Evolutionary conservation across 2,888 invertebrate species (phyloP).

Genomic region (Notocelia uddmanniana): DNA sequence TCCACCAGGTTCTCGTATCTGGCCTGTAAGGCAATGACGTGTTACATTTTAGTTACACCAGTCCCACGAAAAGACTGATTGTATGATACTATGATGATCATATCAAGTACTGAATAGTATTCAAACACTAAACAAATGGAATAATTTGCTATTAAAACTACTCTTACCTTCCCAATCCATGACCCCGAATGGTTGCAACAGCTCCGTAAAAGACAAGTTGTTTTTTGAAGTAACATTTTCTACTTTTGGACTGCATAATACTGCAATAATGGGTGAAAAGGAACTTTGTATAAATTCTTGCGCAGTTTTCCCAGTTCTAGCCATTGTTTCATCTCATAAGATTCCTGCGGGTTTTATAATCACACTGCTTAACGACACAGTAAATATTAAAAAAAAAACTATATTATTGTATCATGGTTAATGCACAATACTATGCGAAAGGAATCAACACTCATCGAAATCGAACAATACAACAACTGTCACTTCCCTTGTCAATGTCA

Average conservation of each 20-base stretch:
- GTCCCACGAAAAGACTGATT: neutral
- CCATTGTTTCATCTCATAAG: slow-evolving; percentile 54
- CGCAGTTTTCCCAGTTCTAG: slow-evolving; percentile 82
- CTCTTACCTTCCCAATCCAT: slow-evolving; percentile 84
- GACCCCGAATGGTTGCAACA: slow-evolving; percentile 95
- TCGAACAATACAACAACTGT: neutral
- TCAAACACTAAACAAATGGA: neutral
- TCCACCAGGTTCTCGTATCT: slow-evolving; percentile 94
- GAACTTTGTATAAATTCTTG: slow-evolving; percentile 96
- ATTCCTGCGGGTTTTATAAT: neutral
- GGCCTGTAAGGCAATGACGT: slow-evolving; percentile 83
- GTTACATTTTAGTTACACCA: slow-evolving; percentile 9
- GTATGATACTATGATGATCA: neutral
- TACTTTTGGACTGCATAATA: slow-evolving; percentile 92
- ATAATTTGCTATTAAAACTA: neutral
- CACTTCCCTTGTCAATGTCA: no score
- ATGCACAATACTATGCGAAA: neutral
- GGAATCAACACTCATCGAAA: neutral
- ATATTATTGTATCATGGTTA: neutral
- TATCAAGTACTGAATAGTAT: neutral
- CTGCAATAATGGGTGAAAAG: slow-evolving; percentile 96
- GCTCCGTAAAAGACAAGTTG: slow-evolving; percentile 95
- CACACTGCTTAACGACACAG: neutral
- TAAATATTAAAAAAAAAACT: neutral
- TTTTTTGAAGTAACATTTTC: slow-evolving; percentile 95